These are phyloP conservation scores for Pterophyllum scalare DNA, from an alignment of 2,113 vertebrate species.

Conservation along the genomic window DNA sequence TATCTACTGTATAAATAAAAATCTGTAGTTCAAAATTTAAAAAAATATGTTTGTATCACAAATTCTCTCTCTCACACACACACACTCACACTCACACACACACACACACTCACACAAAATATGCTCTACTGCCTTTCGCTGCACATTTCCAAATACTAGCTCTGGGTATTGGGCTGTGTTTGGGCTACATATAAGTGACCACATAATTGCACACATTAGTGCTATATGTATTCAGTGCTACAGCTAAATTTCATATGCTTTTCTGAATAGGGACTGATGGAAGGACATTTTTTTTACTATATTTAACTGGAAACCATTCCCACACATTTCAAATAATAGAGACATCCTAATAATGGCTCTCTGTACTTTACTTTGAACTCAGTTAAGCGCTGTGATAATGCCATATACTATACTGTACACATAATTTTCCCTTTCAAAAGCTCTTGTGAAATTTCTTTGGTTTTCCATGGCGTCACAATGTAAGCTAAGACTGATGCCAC, in stretches of 20 bases:
- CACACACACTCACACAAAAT: not conserved
- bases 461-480: not conserved
- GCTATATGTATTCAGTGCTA: not conserved
- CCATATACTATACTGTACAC: not conserved
- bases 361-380: not conserved
- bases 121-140: not conserved
- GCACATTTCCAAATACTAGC: not conserved
- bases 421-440: conserved; percentile 16
- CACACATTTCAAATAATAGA: conserved; percentile 6
- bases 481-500: conserved; percentile 23
- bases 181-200: not conserved
- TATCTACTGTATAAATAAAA: too few species aligned
- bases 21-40: not conserved
- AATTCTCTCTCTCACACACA: not conserved
- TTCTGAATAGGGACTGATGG: not conserved
- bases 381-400: not conserved
- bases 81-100: too few species aligned
- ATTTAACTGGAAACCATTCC: not conserved
- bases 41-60: not conserved
- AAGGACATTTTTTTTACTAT: not conserved
- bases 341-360: not conserved
- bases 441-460: conserved; percentile 19
- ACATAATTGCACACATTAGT: not conserved
- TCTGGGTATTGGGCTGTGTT: too few species aligned
- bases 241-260: not conserved